Conservation (phyloP, 2,797 vertebrate species). For the Acanthornis magna region DNA sequence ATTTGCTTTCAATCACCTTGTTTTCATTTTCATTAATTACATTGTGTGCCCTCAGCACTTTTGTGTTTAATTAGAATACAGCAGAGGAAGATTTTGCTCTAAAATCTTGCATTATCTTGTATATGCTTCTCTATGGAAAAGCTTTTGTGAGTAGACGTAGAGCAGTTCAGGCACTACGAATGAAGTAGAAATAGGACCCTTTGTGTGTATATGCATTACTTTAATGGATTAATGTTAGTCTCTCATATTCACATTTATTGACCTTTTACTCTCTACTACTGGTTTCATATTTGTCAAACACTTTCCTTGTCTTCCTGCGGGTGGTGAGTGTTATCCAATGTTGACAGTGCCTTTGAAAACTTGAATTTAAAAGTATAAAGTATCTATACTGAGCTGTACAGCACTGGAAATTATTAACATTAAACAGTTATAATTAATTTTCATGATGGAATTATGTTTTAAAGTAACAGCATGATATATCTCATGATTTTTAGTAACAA, state of each 20-base stretch:
- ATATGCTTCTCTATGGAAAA: background rate
- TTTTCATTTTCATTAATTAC: background rate
- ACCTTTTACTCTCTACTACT: background rate
- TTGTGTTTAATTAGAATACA: background rate
- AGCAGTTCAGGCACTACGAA: background rate
- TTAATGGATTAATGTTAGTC: background rate
- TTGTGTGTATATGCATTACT: background rate
- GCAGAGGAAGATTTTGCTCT: background rate
- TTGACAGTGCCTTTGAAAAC: background rate
- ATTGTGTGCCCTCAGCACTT: background rate
- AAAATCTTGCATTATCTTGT: background rate
- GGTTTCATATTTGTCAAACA: background rate
- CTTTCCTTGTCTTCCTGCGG: background rate
- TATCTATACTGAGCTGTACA: background rate
- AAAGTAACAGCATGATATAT: background rate
- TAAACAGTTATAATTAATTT: background rate
- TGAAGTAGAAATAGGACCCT: background rate
- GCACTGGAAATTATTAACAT: background rate
- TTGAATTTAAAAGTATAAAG: background rate
- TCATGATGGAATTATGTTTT: background rate
- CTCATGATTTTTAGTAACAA: background rate
- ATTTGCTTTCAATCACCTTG: background rate
- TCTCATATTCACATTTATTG: background rate
- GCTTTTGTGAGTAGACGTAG: background rate
- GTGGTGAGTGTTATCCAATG: background rate